Evolutionary conservation across 2,113 vertebrate genomes (phyloP).

Genomic region (Sitta europaea): DNA sequence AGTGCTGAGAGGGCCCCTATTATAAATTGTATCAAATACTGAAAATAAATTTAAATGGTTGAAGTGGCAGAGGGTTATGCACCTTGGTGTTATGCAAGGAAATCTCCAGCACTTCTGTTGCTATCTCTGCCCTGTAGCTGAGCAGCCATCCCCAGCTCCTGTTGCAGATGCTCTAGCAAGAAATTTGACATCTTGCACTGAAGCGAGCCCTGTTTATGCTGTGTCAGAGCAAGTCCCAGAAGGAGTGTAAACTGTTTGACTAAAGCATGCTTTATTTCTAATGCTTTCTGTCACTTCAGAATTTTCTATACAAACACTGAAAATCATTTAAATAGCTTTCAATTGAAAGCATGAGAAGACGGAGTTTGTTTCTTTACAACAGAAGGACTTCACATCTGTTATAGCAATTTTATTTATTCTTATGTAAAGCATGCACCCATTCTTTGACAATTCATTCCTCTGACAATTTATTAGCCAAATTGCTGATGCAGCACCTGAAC

Average conservation of each 20-base stretch:
- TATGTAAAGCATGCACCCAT: not conserved
- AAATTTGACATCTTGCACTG: not conserved
- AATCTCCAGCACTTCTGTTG: not conserved
- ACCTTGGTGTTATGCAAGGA: not conserved
- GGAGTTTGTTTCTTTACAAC: not conserved
- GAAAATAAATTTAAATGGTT: not conserved
- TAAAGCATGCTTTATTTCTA: slow-evolving; percentile 11
- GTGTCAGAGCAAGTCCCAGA: not conserved
- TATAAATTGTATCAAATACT: not conserved
- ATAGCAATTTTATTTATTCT: not conserved
- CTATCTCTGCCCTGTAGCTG: not conserved
- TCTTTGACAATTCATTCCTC: not conserved
- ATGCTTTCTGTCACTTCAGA: slow-evolving; percentile 19
- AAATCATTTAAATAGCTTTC: not conserved
- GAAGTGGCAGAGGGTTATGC: not conserved
- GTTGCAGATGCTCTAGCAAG: not conserved
- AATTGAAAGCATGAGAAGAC: not conserved
- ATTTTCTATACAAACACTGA: slow-evolving; percentile 25
- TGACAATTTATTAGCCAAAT: not conserved
- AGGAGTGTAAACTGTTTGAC: slow-evolving; percentile 8
- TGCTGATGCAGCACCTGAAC: not conserved
- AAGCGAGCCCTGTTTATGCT: not conserved
- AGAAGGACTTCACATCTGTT: not conserved
- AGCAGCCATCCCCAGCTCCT: not conserved
- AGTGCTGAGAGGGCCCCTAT: not conserved